phyloP scores from a whole-genome alignment of 2,888 invertebrate genomes.

The Bursaphelenchus okinawaensis region DNA sequence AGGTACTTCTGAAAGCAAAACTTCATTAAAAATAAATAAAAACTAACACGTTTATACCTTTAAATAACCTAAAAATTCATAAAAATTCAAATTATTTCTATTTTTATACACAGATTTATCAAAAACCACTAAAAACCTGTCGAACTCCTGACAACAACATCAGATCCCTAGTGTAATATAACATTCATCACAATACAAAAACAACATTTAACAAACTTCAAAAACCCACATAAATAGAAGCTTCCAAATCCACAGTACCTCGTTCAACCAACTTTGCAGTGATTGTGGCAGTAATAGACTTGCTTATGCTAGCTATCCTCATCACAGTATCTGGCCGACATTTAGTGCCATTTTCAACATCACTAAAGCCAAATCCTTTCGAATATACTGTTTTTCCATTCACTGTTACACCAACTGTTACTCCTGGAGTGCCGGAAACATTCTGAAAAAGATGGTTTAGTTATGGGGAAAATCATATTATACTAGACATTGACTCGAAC shows the following conservation, averaged over 20 bases:
- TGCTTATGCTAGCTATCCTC: conserved; percentile 66
- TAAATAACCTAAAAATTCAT: neutral
- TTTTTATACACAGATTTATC: too few species aligned
- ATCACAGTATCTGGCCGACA: conserved; percentile 59
- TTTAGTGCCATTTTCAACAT: conserved; percentile 63
- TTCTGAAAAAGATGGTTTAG: too few species aligned
- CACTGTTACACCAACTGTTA: conserved; percentile 59
- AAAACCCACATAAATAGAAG: conserved; percentile 30
- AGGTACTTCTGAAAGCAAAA: conserved; percentile 64
- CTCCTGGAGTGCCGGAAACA: conserved; percentile 59
- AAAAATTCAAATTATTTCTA: too few species aligned
- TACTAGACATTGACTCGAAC: too few species aligned
- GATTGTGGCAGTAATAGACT: conserved; percentile 63
- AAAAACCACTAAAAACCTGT: too few species aligned
- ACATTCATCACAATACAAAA: too few species aligned
- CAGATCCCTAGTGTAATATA: too few species aligned
- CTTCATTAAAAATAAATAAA: too few species aligned
- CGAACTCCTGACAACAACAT: too few species aligned
- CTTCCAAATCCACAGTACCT: conserved; percentile 62
- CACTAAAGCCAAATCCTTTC: conserved; percentile 62
- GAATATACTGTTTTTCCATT: conserved; percentile 59
- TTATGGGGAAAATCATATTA: neutral
- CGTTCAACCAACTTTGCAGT: conserved; percentile 63
- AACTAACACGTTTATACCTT: too few species aligned
- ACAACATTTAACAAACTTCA: too few species aligned